Evolutionary conservation across 1,140 invertebrate genomes (phyloP), one percentile per base, ranked within the genome.

Genomic region (Drosophila suzukii): DNA sequence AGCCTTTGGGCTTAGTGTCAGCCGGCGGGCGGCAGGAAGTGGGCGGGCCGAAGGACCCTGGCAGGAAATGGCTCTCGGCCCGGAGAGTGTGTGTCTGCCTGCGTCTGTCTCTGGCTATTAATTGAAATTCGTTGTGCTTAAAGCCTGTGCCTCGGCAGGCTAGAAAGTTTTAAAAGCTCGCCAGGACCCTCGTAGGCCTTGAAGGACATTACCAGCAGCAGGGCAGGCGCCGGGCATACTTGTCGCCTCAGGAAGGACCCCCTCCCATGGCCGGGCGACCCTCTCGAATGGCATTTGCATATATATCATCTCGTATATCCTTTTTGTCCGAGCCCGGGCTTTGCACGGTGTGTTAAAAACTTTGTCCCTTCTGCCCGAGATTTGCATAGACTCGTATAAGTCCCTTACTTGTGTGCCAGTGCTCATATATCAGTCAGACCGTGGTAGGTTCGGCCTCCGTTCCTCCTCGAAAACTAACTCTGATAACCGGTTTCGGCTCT

Each of bases 71-170:
- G 73, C 65, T 76, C 72, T 58, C 41, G 51, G 74, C 43, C 17
- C 13, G 39, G 30, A 34, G 47, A 49, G 60, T 47, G 60, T 76
- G 67, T 74, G 56, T 63, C 13, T 53, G 49, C 34, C 24, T 53
- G 53, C 12, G 57, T 66, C 44, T 68, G 75, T 57, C 79, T 59
- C 44, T 89, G 74, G 78, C 81, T 84, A 89, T 89, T 90, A 89
- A 89, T 89, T 89, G 85, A 90, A 89, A 89, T 85, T 85, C 81
- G 85, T 85, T 78, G 78, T 82, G 81, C 81, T 89, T 78, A 77
- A 82, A 82, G 79, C 63, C 57, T 24, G 56, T 32, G 34, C 65
- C 73, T 54, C 57, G 17, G 34, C 41, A 27, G 30, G 54, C 30
- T 58, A 54, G 70, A 85, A 88, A 75, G 60, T 88, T 88, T 89